phyloP scores from a whole-genome alignment of 2,888 invertebrate species.

The Troides helena region DNA sequence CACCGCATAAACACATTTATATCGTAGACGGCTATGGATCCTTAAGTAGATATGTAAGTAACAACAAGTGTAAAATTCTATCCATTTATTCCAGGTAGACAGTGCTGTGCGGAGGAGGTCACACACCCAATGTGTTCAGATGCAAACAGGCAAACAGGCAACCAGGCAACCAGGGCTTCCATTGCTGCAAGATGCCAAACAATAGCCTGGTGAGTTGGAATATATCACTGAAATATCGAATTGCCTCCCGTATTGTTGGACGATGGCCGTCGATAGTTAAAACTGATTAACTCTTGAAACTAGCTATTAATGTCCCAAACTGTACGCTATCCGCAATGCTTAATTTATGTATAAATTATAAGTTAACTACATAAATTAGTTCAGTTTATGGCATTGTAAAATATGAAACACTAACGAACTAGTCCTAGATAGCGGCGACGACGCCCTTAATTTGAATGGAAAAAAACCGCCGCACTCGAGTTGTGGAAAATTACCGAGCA shows the following conservation, averaged over 20 bases:
- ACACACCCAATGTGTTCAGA: conserved; percentile 65
- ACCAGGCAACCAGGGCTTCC: conserved; percentile 43
- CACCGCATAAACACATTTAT: too few species aligned
- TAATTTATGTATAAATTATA: too few species aligned
- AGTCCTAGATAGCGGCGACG: conserved; percentile 15
- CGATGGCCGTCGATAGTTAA: too few species aligned
- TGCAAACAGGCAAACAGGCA: conserved; percentile 39
- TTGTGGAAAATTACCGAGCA: conserved; percentile 16
- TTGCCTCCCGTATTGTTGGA: too few species aligned
- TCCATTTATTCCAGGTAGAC: conserved; percentile 57
- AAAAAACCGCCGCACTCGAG: conserved; percentile 13
- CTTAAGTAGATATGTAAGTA: too few species aligned
- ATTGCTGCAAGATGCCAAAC: conserved; percentile 39
- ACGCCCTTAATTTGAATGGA: conserved; percentile 20
- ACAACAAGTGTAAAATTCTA: neutral
- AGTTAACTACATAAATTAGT: too few species aligned
- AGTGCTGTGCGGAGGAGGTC: conserved; percentile 42
- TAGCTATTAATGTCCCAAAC: too few species aligned
- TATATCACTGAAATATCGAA: neutral
- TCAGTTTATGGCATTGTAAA: too few species aligned
- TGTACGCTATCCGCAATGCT: too few species aligned
- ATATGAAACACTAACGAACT: too few species aligned
- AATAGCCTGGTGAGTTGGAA: conserved; percentile 42
- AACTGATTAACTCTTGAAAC: too few species aligned
- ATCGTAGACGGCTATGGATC: too few species aligned